Evolutionary conservation across 2,113 vertebrate species (phyloP).

Genomic region (Asarcornis scutulata): DNA sequence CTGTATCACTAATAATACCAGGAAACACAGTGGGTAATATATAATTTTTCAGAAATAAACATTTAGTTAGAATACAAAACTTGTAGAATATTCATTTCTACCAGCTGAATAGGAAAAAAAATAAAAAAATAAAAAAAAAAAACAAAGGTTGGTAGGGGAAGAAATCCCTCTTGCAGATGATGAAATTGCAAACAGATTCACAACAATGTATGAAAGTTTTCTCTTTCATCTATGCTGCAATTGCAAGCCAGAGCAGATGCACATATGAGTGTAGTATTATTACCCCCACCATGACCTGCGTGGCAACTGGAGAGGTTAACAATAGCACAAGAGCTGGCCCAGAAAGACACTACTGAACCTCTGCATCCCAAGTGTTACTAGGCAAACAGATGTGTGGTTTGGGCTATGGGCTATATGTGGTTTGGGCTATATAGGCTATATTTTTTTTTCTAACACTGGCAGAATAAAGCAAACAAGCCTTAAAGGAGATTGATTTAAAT

Average conservation of each 20-base stretch:
- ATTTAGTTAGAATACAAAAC: background rate
- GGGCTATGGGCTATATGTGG: background rate
- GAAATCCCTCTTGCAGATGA: background rate
- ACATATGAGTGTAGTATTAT: accelerated
- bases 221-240: background rate
- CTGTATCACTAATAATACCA: background rate
- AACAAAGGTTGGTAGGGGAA: background rate
- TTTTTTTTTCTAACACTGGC: too few species aligned
- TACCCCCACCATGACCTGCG: accelerated
- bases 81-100: background rate
- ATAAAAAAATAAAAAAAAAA: background rate
- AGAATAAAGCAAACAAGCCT: background rate
- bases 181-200: background rate
- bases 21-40: background rate
- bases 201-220: background rate
- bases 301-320: background rate
- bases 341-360: background rate
- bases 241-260: background rate
- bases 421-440: background rate
- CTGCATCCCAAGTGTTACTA: background rate
- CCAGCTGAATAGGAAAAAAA: background rate
- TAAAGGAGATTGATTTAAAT: background rate
- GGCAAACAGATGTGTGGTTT: background rate
- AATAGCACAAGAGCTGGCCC: background rate
- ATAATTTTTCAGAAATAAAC: background rate